These are phyloP conservation scores for Chaetodon trifasciatus DNA, from an alignment of 2,797 vertebrate species.

Conservation along the genomic window DNA sequence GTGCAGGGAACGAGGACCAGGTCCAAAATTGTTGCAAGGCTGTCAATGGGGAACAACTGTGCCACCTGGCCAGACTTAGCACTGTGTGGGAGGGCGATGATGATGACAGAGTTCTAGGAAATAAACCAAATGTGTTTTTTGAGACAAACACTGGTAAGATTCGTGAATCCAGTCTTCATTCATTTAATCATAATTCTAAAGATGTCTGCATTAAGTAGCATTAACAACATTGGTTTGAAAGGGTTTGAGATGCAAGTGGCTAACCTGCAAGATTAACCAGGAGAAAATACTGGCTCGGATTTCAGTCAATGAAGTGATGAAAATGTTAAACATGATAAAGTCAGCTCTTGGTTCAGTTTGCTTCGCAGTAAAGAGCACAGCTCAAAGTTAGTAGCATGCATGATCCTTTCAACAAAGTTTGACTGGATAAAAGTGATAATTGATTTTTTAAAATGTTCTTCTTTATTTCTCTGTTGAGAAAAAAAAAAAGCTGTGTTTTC, in stretches of 20 bases:
- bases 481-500: background rate
- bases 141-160: constrained; percentile 15
- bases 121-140: constrained; percentile 49
- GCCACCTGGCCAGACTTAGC: constrained; percentile 54
- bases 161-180: background rate
- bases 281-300: background rate
- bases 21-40: constrained; percentile 43
- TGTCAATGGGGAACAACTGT: constrained; percentile 37
- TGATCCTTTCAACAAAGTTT: background rate
- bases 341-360: background rate
- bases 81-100: constrained; percentile 51
- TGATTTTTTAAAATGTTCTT: background rate
- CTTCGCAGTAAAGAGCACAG: background rate
- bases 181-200: constrained; percentile 3
- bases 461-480: background rate
- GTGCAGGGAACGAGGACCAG: constrained; percentile 29
- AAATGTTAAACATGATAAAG: background rate
- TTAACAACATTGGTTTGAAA: background rate
- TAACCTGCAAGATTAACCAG: background rate
- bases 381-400: background rate
- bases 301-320: constrained; percentile 1
- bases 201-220: background rate
- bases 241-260: background rate
- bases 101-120: constrained; percentile 49
- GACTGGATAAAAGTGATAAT: background rate